Evolutionary conservation across 2,797 vertebrate species (phyloP), one percentile per base, ranked within the genome.

Genomic region (Hydrophis major): DNA sequence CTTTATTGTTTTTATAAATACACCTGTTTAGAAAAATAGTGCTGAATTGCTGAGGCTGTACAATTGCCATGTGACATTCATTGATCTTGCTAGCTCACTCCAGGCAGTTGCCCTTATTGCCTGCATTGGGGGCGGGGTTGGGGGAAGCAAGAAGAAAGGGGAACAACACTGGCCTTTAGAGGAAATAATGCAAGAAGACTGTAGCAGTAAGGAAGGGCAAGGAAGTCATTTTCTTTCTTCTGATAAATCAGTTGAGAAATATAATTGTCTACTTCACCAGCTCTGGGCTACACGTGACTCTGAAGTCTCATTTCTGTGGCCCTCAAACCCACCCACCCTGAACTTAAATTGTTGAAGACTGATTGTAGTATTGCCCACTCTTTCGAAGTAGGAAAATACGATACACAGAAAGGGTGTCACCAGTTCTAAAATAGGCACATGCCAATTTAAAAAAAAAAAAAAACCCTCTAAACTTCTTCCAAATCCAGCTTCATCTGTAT

Each of bases 31-130:
- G 69, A 37, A 88, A 57, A 83, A 57, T 88, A 63, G 87, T 88
- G 61, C 86, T 63, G 89, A 50, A 92, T 86, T 63, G 66, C 87
- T 91, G 88, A 50, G 61, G 57, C 56, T 66, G 83, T 66, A 89
- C 91, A 90, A 86, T 89, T 89, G 93, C 91, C 32, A 59, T 86
- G 57, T 89, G 89, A 89, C 91, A 57, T 94, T 90, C 50, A 57
- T 89, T 91, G 89, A 53, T 57, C 27, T 59, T 66, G 90, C 50
- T 60, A 93, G 50, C 25, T 74, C 74, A 56, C 87, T 89, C 47
- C 89, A n/a, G 69, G 83, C 74, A 86, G 69, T 60, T 86, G 69
- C 25, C 66, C 25, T 53, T 56, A 5, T 59, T 89, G 13, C 59
- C 66, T 27, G 4, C 69, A 86, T 22, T 47, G 55, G 32, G 50